Conservation (phyloP, 2,888 invertebrate genomes). For the Leptogaster cylindrica region DNA sequence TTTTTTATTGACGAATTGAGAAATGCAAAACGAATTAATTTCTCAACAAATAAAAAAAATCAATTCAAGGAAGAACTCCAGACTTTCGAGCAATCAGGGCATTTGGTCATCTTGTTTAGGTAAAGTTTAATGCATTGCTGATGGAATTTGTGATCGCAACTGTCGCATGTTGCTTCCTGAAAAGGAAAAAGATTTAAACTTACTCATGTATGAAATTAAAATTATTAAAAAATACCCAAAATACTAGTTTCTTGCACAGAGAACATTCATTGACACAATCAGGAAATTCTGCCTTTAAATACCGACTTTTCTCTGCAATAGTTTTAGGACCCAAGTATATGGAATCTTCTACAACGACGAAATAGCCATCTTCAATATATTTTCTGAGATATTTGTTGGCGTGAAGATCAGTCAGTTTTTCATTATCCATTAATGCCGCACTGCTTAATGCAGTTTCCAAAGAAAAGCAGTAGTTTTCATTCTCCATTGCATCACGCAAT, state of each 20-base stretch:
- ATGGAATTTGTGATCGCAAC: slow-evolving; percentile 51
- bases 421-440: slow-evolving; percentile 47
- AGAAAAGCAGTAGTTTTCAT: slow-evolving; percentile 50
- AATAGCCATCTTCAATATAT: slow-evolving; percentile 53
- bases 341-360: slow-evolving; percentile 48
- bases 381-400: slow-evolving; percentile 50
- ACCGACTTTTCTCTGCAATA: slow-evolving; percentile 52
- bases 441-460: slow-evolving; percentile 50
- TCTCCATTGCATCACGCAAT: slow-evolving; percentile 48
- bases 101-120: slow-evolving; percentile 51
- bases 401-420: slow-evolving; percentile 50
- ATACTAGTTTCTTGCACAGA: slow-evolving; percentile 51
- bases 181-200: slow-evolving; percentile 14
- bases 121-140: slow-evolving; percentile 52
- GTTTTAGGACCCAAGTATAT: slow-evolving; percentile 53
- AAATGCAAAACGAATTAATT: not conserved
- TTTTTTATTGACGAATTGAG: not conserved
- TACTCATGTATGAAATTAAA: not conserved
- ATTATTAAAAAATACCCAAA: slow-evolving; percentile 50
- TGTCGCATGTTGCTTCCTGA: slow-evolving; percentile 52
- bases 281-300: slow-evolving; percentile 50
- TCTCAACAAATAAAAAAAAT: not conserved
- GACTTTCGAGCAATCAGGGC: slow-evolving; percentile 50
- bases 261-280: slow-evolving; percentile 51
- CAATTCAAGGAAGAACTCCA: slow-evolving; percentile 49